These are phyloP conservation scores for Polylopha cassiicola DNA, from an alignment of 2,888 invertebrate species.

Conservation along the genomic window DNA sequence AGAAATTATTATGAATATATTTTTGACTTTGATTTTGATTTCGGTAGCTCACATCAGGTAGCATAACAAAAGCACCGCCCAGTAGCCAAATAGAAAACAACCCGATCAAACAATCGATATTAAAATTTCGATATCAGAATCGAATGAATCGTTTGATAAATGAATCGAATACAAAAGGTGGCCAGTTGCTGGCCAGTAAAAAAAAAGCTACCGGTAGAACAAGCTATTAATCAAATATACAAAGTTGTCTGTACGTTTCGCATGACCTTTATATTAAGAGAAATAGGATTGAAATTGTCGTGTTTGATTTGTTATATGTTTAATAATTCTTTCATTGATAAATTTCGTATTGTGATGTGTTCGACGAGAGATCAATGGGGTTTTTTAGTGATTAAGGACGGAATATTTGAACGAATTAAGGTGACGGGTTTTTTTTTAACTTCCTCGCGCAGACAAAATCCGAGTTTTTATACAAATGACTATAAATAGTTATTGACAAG, in stretches of 20 bases:
- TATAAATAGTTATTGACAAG: no score
- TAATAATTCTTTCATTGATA: conserved; percentile 24
- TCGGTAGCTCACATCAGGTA: conserved; percentile 29
- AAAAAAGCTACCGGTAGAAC: conserved; percentile 56
- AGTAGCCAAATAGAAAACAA: conserved; percentile 27
- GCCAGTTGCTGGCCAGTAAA: conserved; percentile 46
- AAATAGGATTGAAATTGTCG: not conserved
- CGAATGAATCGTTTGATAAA: conserved; percentile 47
- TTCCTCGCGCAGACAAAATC: not conserved
- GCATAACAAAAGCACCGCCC: conserved; percentile 31
- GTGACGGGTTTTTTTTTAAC: conserved; percentile 12
- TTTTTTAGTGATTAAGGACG: conserved; percentile 10
- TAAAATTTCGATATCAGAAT: conserved; percentile 27
- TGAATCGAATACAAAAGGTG: conserved; percentile 49
- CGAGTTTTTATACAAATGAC: no score
- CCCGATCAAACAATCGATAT: conserved; percentile 53
- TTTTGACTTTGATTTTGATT: conserved; percentile 1
- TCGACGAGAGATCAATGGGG: conserved; percentile 23
- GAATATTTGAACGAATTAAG: conserved; percentile 9
- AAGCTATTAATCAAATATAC: conserved; percentile 63
- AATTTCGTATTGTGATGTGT: conserved; percentile 23
- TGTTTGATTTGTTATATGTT: conserved; percentile 1
- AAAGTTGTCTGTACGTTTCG: conserved; percentile 15
- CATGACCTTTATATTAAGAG: not conserved
- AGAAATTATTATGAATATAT: no score